Evolutionary conservation across 2,113 vertebrate species (phyloP).

Genomic region (Strigops habroptila): DNA sequence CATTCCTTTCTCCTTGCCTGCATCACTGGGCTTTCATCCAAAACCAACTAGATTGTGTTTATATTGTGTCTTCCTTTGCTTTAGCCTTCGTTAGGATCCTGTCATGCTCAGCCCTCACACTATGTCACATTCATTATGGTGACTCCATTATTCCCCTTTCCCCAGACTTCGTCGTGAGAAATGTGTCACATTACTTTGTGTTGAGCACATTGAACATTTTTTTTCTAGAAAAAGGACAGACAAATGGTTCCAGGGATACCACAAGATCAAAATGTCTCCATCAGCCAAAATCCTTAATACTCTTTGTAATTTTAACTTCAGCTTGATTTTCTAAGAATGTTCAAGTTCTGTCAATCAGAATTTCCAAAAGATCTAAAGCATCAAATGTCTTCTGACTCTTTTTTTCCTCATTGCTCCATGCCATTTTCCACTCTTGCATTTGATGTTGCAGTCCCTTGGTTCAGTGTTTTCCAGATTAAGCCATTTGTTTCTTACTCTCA

Average conservation of each 20-base stretch:
- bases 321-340: background rate
- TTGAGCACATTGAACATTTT: background rate
- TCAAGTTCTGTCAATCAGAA: background rate
- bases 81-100: background rate
- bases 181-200: background rate
- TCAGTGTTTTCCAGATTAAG: background rate
- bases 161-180: background rate
- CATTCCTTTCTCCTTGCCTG: constrained; percentile 45
- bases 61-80: constrained; percentile 34
- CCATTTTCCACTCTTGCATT: background rate
- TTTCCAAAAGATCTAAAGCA: background rate
- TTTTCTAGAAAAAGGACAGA: background rate
- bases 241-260: background rate
- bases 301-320: background rate
- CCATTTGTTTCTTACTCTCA: background rate
- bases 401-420: background rate
- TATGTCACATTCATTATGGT: constrained; percentile 12
- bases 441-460: background rate
- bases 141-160: background rate
- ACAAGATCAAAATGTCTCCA: background rate
- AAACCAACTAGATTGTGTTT: constrained; percentile 37
- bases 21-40: constrained; percentile 37
- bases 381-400: background rate
- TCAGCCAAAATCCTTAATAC: background rate
- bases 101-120: constrained; percentile 27